Conservation (phyloP, 2,888 invertebrate species). For the Patella caerulea region DNA sequence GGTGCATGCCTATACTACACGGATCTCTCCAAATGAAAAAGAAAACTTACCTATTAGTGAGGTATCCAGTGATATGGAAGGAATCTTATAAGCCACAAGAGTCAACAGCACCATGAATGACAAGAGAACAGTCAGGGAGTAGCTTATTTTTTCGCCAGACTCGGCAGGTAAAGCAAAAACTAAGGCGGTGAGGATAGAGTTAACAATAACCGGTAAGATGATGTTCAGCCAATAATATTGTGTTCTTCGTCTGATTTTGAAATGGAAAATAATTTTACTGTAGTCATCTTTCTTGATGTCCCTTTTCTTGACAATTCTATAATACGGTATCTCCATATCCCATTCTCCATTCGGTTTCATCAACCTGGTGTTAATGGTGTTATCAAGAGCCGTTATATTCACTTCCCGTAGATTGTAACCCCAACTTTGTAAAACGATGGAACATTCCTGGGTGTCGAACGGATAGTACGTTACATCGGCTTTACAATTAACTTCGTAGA, state of each 20-base stretch:
- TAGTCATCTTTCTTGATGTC: conserved; percentile 14
- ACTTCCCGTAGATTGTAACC: conserved; percentile 31
- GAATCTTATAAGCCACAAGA: conserved; percentile 41
- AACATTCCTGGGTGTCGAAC: conserved; percentile 37
- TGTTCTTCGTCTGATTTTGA: conserved; percentile 30
- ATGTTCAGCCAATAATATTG: conserved; percentile 36
- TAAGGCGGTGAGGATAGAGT: conserved; percentile 39
- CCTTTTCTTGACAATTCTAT: background rate
- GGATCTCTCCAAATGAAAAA: too few relatives aligned
- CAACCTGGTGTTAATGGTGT: background rate
- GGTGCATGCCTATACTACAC: too few relatives aligned
- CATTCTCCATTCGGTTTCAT: conserved; percentile 24
- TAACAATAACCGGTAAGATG: conserved; percentile 40
- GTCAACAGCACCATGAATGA: conserved; percentile 45
- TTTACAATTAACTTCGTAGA: conserved; percentile 31
- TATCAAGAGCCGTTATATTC: conserved; percentile 13
- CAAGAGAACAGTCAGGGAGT: conserved; percentile 43
- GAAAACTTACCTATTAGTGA: conserved; percentile 35
- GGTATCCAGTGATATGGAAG: conserved; percentile 37
- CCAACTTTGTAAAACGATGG: conserved; percentile 29
- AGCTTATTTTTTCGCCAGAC: conserved; percentile 43
- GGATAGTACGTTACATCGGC: conserved; percentile 41
- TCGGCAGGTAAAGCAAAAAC: conserved; percentile 42
- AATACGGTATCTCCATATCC: background rate
- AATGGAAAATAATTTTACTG: conserved; percentile 22